Conservation (phyloP, 2,113 vertebrate genomes). For the Rallus limicola region DNA sequence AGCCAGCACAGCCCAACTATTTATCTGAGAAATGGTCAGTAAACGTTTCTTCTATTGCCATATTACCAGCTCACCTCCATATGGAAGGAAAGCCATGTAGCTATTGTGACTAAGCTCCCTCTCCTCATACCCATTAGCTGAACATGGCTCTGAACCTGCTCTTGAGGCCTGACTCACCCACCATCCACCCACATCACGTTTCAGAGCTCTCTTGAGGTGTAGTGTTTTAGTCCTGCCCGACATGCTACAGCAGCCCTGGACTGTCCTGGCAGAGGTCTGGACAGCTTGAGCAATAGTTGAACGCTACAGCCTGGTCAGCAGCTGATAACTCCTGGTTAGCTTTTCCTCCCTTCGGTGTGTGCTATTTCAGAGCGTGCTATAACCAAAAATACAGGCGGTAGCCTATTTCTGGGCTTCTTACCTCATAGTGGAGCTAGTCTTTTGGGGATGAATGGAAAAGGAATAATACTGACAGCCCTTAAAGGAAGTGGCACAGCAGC, state of each 20-base stretch:
- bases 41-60: neutral
- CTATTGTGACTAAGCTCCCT: neutral
- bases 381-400: neutral
- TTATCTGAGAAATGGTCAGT: neutral
- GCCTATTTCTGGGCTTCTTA: neutral
- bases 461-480: neutral
- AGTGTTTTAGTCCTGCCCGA: neutral
- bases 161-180: neutral
- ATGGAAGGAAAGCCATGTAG: neutral
- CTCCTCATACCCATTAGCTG: neutral
- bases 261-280: neutral
- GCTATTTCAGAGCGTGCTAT: neutral
- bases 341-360: neutral
- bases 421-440: neutral
- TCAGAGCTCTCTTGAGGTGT: neutral
- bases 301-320: neutral
- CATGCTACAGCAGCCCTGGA: neutral
- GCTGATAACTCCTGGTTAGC: neutral
- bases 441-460: neutral
- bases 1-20: neutral
- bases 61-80: neutral
- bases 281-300: neutral
- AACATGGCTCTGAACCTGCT: neutral
- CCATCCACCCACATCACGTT: accelerated
- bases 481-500: neutral